Percentiles rank a stretch among this genome's conserved stretches.
Evolutionary conservation across 2,888 invertebrate species (phyloP).

Genomic region (Brachypalpus laphriformis): DNA sequence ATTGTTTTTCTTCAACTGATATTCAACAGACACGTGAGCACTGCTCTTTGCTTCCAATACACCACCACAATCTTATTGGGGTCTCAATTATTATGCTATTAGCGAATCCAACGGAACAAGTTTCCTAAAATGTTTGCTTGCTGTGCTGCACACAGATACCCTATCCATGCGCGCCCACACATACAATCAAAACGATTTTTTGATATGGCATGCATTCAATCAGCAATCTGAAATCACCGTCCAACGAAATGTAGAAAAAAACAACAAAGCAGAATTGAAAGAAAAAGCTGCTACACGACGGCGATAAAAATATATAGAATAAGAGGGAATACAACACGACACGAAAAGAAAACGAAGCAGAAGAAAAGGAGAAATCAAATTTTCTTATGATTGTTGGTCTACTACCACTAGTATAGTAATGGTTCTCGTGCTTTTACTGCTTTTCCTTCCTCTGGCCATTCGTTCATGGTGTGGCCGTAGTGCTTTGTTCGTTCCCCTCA

Average conservation of each 20-base stretch:
- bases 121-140: conserved; percentile 7
- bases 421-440: conserved; percentile 49
- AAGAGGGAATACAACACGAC: not conserved
- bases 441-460: conserved; percentile 43
- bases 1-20: conserved; percentile 24
- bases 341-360: conserved; percentile 18
- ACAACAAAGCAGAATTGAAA: conserved; percentile 64
- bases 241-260: conserved; percentile 59
- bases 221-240: conserved; percentile 14
- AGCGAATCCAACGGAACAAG: conserved; percentile 59
- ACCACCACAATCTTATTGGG: not conserved
- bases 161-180: conserved; percentile 30
- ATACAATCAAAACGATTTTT: conserved; percentile 21
- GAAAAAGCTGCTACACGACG: conserved; percentile 39
- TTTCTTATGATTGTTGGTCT: conserved; percentile 48
- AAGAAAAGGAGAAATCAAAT: conserved; percentile 30
- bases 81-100: conserved; percentile 19
- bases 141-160: conserved; percentile 25
- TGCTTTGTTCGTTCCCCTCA: conserved; percentile 71
- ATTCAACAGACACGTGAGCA: conserved; percentile 52
- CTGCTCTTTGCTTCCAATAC: not conserved
- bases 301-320: conserved; percentile 6
- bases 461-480: conserved; percentile 17
- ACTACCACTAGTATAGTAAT: not conserved
- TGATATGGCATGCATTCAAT: conserved; percentile 37